Base-by-base conservation (phyloP, 2,113 vertebrate genomes). In the crab-eating macaque (Macaca fascicularis) region DNA sequence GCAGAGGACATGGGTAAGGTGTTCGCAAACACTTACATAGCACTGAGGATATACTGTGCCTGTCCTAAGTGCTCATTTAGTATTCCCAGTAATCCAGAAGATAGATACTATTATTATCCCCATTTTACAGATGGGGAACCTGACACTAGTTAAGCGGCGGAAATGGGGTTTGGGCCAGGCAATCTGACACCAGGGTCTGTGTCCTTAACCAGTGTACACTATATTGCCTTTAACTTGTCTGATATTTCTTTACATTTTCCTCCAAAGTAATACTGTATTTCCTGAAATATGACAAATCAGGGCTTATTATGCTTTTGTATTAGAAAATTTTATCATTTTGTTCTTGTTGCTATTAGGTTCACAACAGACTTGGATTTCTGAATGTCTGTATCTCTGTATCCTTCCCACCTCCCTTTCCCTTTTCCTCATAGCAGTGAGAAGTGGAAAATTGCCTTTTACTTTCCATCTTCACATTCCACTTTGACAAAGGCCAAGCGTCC, bases 361-460 rank as follows among this genome's bases (percentile, higher is more conserved):
- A 43, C 3, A 4, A 59, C 0, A 85, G 88, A 76, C 8, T 43
- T 88, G n/a, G 48, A 83, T 90, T 89, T 81, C 32, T 59, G 72
- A 27, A 90, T 35, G 69, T 94, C 64, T 87, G 5, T 4, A 0
- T 92, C 93, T 74, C 83, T 87, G 89, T 75, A 9, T 55, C 0
- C 35, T 69, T 40, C 16, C 30, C 17, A 17, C 27, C 32, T 19
- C 1, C 52, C 45, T 59, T 78, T 25, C 32, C 0, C 0, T 92
- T 96, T 95, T 72, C 6, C 89, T 95, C 43, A 20, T 38, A 93
- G n/a, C 6, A 19, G 82, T 48, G 27, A 92, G 85, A 97, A 90
- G 89, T 38, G 70, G 95, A 98, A 98, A 98, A 87, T 35, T 35
- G n/a, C 67, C 50, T 89, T 92, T 89, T 83, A 84, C 70, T 95